Conservation (phyloP, 2,113 vertebrate species). For the Trochalopteron elliotii region DNA sequence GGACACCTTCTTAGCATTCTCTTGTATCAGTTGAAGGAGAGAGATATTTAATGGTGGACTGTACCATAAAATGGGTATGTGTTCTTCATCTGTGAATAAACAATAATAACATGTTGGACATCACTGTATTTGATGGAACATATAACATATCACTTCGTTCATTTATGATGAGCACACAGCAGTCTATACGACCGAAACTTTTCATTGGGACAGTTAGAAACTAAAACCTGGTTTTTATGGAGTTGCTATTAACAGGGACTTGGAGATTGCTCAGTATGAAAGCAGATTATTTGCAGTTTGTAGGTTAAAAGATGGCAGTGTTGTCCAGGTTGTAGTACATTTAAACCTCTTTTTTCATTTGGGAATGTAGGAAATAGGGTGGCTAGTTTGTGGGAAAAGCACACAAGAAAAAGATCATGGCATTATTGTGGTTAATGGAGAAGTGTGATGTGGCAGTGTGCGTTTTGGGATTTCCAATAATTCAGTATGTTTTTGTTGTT, state of each 20-base stretch:
- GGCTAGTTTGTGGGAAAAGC: neutral
- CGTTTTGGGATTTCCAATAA: too few relatives aligned
- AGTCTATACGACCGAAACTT: neutral
- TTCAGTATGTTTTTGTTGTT: too few relatives aligned
- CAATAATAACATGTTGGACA: neutral
- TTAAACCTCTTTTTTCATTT: neutral
- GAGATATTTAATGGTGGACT: neutral
- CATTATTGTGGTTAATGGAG: neutral
- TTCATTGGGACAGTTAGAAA: neutral
- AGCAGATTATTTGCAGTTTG: neutral
- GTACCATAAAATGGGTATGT: fast-evolving
- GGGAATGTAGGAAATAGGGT: neutral
- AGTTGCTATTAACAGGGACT: neutral
- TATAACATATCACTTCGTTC: neutral
- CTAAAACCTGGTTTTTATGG: neutral
- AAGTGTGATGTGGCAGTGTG: neutral
- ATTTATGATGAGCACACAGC: neutral
- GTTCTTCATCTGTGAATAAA: neutral
- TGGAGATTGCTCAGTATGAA: neutral
- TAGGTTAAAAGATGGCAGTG: neutral
- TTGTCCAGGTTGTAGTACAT: neutral
- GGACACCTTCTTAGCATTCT: neutral
- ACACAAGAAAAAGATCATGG: neutral
- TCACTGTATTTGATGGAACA: neutral
- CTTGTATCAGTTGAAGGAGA: neutral